Evolutionary conservation across 2,797 vertebrate genomes (phyloP), one percentile per base, ranked within the genome.

Genomic region (Anableps anableps): DNA sequence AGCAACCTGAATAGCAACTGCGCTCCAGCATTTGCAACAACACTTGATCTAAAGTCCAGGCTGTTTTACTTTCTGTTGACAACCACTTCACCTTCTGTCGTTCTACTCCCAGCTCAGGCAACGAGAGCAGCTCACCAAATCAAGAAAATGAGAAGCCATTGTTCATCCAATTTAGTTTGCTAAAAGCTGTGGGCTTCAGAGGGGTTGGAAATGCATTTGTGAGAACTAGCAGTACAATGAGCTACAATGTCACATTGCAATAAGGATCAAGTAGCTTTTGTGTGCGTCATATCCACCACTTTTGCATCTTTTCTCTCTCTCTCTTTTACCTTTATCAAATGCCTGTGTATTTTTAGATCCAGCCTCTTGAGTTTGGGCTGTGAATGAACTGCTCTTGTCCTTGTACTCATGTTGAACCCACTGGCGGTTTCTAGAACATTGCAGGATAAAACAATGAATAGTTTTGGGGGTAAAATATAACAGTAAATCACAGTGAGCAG

Each of bases 361-460:
- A 31, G 71, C 38, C 5, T 36, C 38, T 2, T 1, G 16, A 41
- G 75, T 82, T 82, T 75, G n/a, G 50, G 70, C 80, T 79, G 34
- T 53, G 60, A 70, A 38, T 62, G n/a, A 88, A 68, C 58, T 62
- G 17, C 17, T 72, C 73, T 70, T 51, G 60, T 78, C 36, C 26
- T 84, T 51, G 72, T 62, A 36, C 41, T 85, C 53, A 34, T n/a
- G 70, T 75, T 80, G 55, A 79, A 62, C 31, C 72, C 70, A 74
- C 75, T 76, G 74, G 71, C 77, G 83, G 47, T 77, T 80, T 72
- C 76, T 80, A 78, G 85, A 84, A 89, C 81, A 81, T 86, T 0
- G 0, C 50, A 55, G 47, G 75, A 79, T 79, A 77, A 80, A 82
- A 79, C 51, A 68, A 81, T 76, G 78, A 76, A 50, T 73, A 66